Evolutionary conservation across 1,140 invertebrate species (phyloP).

Genomic region (Microplitis demolitor): DNA sequence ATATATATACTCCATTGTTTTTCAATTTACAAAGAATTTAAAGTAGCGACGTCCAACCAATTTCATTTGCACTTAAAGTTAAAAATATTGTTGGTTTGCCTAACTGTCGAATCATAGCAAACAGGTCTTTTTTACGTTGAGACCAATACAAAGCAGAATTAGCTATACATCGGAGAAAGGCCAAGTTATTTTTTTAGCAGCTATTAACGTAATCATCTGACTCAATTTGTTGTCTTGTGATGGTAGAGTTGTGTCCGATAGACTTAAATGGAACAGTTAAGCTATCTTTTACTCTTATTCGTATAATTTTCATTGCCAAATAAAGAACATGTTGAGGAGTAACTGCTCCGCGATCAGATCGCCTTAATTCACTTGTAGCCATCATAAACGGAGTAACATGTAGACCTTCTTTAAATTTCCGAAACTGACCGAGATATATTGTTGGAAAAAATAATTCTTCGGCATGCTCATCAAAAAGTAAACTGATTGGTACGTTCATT

Average conservation of each 20-base stretch:
- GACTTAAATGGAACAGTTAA: constrained; percentile 12
- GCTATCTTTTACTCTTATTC: constrained; percentile 25
- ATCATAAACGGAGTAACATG: constrained; percentile 29
- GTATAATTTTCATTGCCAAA: constrained; percentile 34
- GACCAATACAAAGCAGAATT: constrained; percentile 22
- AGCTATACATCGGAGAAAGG: constrained; percentile 29
- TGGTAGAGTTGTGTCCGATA: background rate
- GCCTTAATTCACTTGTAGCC: constrained; percentile 34
- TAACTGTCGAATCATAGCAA: constrained; percentile 45
- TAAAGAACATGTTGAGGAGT: constrained; percentile 33
- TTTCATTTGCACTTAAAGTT: constrained; percentile 43
- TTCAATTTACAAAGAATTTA: constrained; percentile 39
- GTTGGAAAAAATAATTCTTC: constrained; percentile 50
- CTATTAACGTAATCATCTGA: constrained; percentile 25
- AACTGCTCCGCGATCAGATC: constrained; percentile 29
- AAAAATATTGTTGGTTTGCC: constrained; percentile 44
- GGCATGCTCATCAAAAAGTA: constrained; percentile 38
- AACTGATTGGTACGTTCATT: constrained; percentile 27
- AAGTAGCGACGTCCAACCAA: constrained; percentile 47
- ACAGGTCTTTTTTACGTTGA: constrained; percentile 48
- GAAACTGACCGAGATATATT: constrained; percentile 45
- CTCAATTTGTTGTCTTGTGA: constrained; percentile 5
- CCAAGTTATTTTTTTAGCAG: constrained; percentile 31
- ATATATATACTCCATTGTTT: constrained; percentile 20
- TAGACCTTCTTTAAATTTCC: constrained; percentile 37